Conservation (phyloP, 2,888 invertebrate species). For the Teinopalpus imperialis region DNA sequence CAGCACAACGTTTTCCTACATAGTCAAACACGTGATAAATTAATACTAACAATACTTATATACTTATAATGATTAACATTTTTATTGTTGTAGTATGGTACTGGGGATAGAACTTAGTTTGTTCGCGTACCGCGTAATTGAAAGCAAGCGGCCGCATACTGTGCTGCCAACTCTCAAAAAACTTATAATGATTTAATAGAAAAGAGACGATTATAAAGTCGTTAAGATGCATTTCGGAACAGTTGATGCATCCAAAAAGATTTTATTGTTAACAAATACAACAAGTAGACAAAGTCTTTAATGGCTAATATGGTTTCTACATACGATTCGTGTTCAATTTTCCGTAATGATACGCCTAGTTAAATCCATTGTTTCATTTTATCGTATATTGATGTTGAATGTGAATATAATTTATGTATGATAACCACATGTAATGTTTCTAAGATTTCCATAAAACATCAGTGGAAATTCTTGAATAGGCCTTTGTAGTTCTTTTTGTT, state of each 20-base stretch:
- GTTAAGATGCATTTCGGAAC: slow-evolving; percentile 1
- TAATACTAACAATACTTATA: too few relatives aligned
- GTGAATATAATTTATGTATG: neutral
- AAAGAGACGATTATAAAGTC: slow-evolving; percentile 15
- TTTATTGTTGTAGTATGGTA: too few relatives aligned
- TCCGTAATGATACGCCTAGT: slow-evolving; percentile 30
- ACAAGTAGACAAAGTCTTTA: neutral
- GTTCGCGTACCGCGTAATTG: too few relatives aligned
- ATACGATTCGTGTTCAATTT: slow-evolving; percentile 27
- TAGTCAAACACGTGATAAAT: too few relatives aligned
- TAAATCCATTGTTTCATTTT: slow-evolving; percentile 29
- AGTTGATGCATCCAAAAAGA: neutral
- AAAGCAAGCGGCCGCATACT: too few relatives aligned
- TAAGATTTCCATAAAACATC: neutral
- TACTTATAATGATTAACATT: too few relatives aligned
- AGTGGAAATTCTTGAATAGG: too few relatives aligned
- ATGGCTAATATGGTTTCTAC: slow-evolving; percentile 20
- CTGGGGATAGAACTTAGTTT: too few relatives aligned
- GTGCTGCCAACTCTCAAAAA: too few relatives aligned
- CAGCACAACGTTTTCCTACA: too few relatives aligned
- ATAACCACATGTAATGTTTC: neutral
- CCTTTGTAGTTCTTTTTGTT: too few relatives aligned
- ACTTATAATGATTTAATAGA: too few relatives aligned
- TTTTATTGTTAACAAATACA: slow-evolving; percentile 6
- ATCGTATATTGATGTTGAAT: slow-evolving; percentile 1